Conservation (phyloP, 2,888 invertebrate species). For the Zootermopsis nevadensis region DNA sequence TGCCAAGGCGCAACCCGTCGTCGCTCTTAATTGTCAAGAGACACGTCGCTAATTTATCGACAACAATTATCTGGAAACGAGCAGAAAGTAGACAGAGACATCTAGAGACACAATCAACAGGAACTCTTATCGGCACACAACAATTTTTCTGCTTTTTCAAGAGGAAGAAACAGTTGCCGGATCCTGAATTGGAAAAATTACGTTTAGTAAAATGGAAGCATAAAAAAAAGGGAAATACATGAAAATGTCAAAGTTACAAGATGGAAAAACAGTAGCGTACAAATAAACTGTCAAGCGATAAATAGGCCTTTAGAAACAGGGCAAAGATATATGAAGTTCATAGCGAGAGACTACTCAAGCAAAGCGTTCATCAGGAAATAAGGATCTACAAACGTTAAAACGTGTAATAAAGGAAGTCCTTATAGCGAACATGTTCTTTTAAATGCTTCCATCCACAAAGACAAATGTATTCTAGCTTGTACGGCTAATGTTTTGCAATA, state of each 20-base stretch:
- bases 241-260: conserved; percentile 18
- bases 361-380: no score
- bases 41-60: conserved; percentile 46
- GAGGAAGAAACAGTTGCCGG: conserved; percentile 44
- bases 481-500: no score
- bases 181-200: conserved; percentile 48
- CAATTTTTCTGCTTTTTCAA: conserved; percentile 49
- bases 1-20: background rate
- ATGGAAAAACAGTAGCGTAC: background rate
- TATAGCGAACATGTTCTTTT: no score
- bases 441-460: no score
- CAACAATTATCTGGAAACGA: conserved; percentile 47
- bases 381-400: no score
- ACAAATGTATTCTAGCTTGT: no score
- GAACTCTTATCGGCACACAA: conserved; percentile 41
- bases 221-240: conserved; percentile 9
- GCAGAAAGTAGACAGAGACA: conserved; percentile 31
- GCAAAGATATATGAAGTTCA: no score
- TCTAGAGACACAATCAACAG: conserved; percentile 27
- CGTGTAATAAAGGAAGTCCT: no score
- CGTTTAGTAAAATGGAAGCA: conserved; percentile 29
- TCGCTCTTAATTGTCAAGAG: conserved; percentile 43
- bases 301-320: no score
- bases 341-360: no score
- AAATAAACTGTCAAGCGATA: background rate